Evolutionary conservation across 2,888 invertebrate genomes (phyloP).

Genomic region (Rhagium mordax): DNA sequence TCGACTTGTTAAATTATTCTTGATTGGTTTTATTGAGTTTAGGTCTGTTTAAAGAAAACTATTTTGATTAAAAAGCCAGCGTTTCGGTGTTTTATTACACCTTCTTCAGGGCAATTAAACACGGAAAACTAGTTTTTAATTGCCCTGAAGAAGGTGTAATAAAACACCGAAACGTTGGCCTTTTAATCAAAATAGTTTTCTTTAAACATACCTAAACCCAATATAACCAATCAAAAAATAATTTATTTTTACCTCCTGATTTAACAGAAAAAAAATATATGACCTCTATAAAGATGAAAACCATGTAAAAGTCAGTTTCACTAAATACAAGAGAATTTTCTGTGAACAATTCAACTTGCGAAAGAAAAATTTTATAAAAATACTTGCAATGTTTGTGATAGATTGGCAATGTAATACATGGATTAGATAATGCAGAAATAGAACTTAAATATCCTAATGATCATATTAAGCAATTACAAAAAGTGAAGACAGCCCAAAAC

Average conservation of each 20-base stretch:
- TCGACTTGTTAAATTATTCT: no score
- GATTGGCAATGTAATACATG: not conserved
- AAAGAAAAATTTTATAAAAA: not conserved
- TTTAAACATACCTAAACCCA: no score
- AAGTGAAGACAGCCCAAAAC: not conserved
- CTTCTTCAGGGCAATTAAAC: no score
- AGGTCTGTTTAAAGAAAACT: no score
- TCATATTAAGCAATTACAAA: not conserved
- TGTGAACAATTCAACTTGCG: not conserved
- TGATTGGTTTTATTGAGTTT: no score
- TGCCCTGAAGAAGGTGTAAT: no score
- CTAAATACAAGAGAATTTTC: not conserved
- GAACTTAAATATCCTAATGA: not conserved
- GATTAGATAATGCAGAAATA: not conserved
- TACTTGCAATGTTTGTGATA: slow-evolving; percentile 4
- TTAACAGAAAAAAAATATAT: not conserved
- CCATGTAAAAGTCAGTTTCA: not conserved
- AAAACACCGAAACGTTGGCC: no score
- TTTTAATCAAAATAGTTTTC: no score
- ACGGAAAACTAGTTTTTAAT: no score
- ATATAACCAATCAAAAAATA: no score
- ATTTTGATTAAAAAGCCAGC: no score
- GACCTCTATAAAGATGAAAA: not conserved
- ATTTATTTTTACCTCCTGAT: not conserved
- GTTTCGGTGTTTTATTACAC: no score